These are phyloP conservation scores for Speoplatyrhinus poulsoni DNA, from an alignment of 2,113 vertebrate genomes.

Conservation along the genomic window DNA sequence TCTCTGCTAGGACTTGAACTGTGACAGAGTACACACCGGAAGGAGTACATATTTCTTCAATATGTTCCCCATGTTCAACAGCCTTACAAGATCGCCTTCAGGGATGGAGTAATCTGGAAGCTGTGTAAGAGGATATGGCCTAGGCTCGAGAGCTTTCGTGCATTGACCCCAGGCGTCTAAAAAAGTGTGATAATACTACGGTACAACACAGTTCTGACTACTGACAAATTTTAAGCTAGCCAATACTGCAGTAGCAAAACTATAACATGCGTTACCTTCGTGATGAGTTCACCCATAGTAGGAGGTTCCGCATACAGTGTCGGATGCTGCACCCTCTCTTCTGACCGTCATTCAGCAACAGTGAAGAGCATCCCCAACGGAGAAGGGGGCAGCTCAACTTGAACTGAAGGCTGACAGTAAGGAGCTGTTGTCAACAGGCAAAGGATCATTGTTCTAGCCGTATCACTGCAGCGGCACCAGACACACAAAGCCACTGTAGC, in stretches of 20 bases:
- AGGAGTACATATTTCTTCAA: not conserved
- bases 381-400: constrained; percentile 58
- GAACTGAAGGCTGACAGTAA: constrained; percentile 61
- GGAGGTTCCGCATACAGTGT: constrained; percentile 26
- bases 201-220: too few species aligned
- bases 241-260: constrained; percentile 20
- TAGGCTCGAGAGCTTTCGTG: not conserved
- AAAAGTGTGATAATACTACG: too few species aligned
- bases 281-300: constrained; percentile 50
- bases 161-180: too few species aligned
- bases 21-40: not conserved
- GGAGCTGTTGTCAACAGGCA: constrained; percentile 62
- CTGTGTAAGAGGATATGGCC: constrained; percentile 7
- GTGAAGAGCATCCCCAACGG: constrained; percentile 41
- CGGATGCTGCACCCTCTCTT: constrained; percentile 27
- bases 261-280: constrained; percentile 62
- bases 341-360: constrained; percentile 40
- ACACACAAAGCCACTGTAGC: constrained; percentile 64
- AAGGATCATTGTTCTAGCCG: constrained; percentile 67
- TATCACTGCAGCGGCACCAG: constrained; percentile 61
- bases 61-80: not conserved
- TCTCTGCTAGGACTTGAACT: not conserved
- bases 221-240: too few species aligned
- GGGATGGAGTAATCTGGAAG: not conserved
- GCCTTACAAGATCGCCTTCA: constrained; percentile 8